phyloP scores from a whole-genome alignment of 2,113 vertebrate species.

The Aldabrachelys gigantea region DNA sequence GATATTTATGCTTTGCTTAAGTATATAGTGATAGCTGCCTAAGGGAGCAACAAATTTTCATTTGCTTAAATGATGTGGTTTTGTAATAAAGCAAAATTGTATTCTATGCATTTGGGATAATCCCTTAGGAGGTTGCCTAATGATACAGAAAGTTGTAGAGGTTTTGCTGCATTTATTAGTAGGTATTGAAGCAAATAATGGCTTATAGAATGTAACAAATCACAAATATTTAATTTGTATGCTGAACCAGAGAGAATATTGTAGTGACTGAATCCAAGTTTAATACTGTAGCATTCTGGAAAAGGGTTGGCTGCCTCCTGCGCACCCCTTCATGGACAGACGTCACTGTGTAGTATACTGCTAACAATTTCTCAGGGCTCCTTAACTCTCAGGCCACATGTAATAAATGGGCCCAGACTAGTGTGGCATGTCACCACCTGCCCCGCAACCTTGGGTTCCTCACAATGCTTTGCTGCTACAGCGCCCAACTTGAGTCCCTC shows the following conservation, averaged over 20 bases:
- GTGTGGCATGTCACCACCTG: no score
- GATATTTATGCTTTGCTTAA: background rate
- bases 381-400: background rate
- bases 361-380: background rate
- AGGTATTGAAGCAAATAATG: background rate
- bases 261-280: background rate
- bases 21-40: background rate
- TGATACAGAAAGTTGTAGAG: background rate
- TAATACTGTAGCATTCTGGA: background rate
- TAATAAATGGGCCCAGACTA: background rate
- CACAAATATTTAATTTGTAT: background rate
- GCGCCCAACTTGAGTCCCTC: no score
- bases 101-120: background rate
- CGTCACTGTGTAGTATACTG: background rate
- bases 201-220: background rate
- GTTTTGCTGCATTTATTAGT: background rate
- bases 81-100: background rate
- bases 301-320: background rate
- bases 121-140: background rate
- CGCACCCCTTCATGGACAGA: background rate
- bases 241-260: background rate
- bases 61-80: rapidly evolving
- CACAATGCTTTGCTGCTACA: background rate
- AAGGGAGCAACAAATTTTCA: background rate
- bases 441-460: no score